Percentiles rank a stretch among this genome's conserved stretches.
Evolutionary conservation across 2,797 vertebrate species (phyloP).

Genomic region (Myotis planiceps): DNA sequence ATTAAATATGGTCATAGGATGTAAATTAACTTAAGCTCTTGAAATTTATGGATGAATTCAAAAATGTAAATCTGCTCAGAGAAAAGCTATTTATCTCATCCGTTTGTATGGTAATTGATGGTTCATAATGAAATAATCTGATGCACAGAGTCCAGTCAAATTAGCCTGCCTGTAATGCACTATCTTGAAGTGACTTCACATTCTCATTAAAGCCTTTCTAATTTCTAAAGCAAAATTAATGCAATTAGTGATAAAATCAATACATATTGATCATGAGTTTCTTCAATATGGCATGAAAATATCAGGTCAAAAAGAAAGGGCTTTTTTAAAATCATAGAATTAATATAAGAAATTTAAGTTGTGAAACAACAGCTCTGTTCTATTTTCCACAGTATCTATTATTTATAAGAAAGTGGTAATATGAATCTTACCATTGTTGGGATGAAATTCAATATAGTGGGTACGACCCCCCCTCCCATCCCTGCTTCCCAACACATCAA

Average conservation of each 20-base stretch:
- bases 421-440: slow-evolving; percentile 69
- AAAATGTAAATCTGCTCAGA: slow-evolving; percentile 85
- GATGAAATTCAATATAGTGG: slow-evolving; percentile 61
- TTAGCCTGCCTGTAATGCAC: slow-evolving; percentile 86
- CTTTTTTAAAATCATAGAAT: slow-evolving; percentile 82
- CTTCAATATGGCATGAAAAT: slow-evolving; percentile 87
- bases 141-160: slow-evolving; percentile 85
- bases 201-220: slow-evolving; percentile 87
- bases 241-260: slow-evolving; percentile 89
- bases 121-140: slow-evolving; percentile 88
- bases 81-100: slow-evolving; percentile 86
- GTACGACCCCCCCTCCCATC: background rate
- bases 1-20: slow-evolving; percentile 79
- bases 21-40: slow-evolving; percentile 85
- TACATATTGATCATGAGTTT: slow-evolving; percentile 86
- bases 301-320: slow-evolving; percentile 86
- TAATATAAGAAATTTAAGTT: slow-evolving; percentile 86
- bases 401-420: slow-evolving; percentile 67
- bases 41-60: slow-evolving; percentile 85
- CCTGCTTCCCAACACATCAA: slow-evolving; percentile 55
- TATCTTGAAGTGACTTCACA: slow-evolving; percentile 88
- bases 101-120: slow-evolving; percentile 86
- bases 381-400: slow-evolving; percentile 62
- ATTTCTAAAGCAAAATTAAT: slow-evolving; percentile 89
- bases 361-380: slow-evolving; percentile 81